Evolutionary conservation across 2,888 invertebrate genomes (phyloP), one percentile per base, ranked within the genome.

Genomic region (Corbicula japonica): DNA sequence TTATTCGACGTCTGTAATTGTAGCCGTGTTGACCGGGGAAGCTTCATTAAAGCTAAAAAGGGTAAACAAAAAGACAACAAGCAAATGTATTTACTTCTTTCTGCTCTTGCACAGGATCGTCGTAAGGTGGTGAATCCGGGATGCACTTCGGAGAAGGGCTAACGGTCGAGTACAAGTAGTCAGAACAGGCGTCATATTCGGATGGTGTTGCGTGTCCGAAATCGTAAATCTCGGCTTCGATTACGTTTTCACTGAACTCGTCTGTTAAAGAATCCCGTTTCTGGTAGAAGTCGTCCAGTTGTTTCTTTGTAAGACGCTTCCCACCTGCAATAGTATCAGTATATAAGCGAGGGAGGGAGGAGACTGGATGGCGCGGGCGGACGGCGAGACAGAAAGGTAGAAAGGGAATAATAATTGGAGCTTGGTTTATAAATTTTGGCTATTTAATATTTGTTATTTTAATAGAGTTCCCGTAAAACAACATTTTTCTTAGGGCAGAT

Each of bases 201-300:
- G 54, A 54, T 2, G 54, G 54, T 10, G 54, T 30, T n/a, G 28
- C 30, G 30, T 54, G 28, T 30, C 54, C 54, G 21, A 21, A 23
- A n/a, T 30, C 3, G 23, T 23, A 54, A 12, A 54, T 28, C 32
- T 54, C 54, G 5, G 32, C n/a, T 32, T 54, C 54, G 1, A 54
- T 54, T 1, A 30, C 54, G 30, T 54, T 32, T 18, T 54, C 54
- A 5, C 15, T n/a, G 18, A 54, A 54, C 30, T 54, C 54, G 54
- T 54, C 23, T 1, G n/a, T 3, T 15, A 54, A 2, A 28, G 28
- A 15, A 32, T 54, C 30, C n/a, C 30, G 28, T 54, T 28, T 32
- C n/a, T 54, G 30, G n/a, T 54, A 54, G 54, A 8, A 54, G 1
- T 30, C 15, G 32, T 28, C 54, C 15, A 54, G 54, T 30, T 54